phyloP scores from a whole-genome alignment of 2,888 invertebrate genomes.

The Euspilapteryx auroguttella region DNA sequence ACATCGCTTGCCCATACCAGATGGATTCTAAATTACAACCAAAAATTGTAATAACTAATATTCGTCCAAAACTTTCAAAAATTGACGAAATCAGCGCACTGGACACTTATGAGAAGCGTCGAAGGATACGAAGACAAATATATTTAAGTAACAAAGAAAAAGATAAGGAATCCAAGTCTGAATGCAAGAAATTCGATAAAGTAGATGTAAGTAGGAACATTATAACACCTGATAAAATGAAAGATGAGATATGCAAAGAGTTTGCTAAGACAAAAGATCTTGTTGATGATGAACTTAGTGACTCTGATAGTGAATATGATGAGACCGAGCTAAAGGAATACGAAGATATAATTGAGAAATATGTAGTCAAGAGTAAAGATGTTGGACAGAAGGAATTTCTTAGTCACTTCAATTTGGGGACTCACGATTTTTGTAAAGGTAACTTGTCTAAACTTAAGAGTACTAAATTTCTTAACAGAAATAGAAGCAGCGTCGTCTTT shows the following conservation, averaged over 20 bases:
- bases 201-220: conserved; percentile 19
- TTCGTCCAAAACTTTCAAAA: conserved; percentile 24
- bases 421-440: conserved; percentile 65
- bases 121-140: conserved; percentile 40
- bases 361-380: conserved; percentile 29
- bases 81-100: conserved; percentile 41
- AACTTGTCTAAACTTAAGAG: no score
- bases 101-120: conserved; percentile 57
- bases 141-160: conserved; percentile 25
- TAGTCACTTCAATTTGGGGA: conserved; percentile 63
- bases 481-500: no score
- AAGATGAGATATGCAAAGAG: conserved; percentile 37
- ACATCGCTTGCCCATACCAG: conserved; percentile 38
- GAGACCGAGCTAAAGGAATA: conserved; percentile 51
- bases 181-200: conserved; percentile 19
- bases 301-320: conserved; percentile 50
- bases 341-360: conserved; percentile 52
- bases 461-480: no score
- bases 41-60: conserved; percentile 38
- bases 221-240: conserved; percentile 41
- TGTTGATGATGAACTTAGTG: conserved; percentile 34
- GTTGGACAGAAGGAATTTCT: conserved; percentile 62
- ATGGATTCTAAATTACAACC: conserved; percentile 36
- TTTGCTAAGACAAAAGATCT: conserved; percentile 22
- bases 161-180: conserved; percentile 17